Evolutionary conservation across 2,888 invertebrate species (phyloP), one percentile per base, ranked within the genome.

Genomic region (Mesorhabditis spiculigera): DNA sequence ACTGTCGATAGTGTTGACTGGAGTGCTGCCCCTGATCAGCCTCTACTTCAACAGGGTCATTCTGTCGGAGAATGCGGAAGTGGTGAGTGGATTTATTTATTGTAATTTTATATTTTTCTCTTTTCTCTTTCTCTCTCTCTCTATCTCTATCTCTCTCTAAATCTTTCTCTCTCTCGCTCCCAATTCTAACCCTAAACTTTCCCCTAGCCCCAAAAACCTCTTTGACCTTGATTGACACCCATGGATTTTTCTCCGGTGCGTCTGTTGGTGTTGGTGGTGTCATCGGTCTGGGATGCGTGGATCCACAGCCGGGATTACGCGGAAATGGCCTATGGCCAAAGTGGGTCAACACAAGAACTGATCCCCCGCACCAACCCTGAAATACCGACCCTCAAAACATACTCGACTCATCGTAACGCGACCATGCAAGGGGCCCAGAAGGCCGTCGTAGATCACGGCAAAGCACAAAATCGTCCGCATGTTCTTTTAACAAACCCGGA

Each of bases 21-120:
- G 72, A 16, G 62, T 78, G 28, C 45, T 80, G 10, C 81, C 81
- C 4, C 65, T 69, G n/a, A 45, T 69, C 6, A 41, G 76, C 13
- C 71, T 81, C 43, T 71, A 45, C 61, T 70, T 77, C 42, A 71
- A 69, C 28, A 76, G 78, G 5, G 75, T 79, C 43, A 71, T 68
- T 16, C 67, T 81, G n/a, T 74, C 78, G 5, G 74, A 75, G 65
- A 85, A 81, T 76, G 82, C 85, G 3, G 85, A 85, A 73, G 82
- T 84, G 73, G 84, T 84, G 65, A 73, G 79, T 77, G 64, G 70
- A 66, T 65, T 65, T 13, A n/a, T 65, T 63, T 63, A 61, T 63
- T n/a, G n/a, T n/a, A n/a, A n/a, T n/a, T n/a, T n/a, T n/a, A n/a
- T n/a, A n/a, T n/a, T n/a, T n/a, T 61, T 68, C 69, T 69, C 66